Conservation (phyloP, 92 coral and sea anemone species). For the Porites divaricata region DNA sequence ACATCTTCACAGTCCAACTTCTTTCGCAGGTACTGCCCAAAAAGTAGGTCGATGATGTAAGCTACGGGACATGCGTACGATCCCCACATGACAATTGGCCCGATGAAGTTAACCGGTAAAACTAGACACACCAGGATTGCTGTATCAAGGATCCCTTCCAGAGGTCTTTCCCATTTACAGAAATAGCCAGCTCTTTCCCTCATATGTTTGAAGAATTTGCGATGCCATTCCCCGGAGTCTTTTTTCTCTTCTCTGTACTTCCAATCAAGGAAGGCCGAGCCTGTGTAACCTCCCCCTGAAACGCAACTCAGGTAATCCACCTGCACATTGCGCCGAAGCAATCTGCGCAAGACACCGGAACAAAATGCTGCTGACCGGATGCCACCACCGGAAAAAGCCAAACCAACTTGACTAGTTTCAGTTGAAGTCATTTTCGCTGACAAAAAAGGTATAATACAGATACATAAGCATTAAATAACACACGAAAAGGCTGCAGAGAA, state of each 20-base stretch:
- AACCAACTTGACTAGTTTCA: conserved; percentile 5
- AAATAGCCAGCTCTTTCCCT: conserved; percentile 31
- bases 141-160: conserved; percentile 38
- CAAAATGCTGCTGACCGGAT: conserved; percentile 55
- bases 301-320: conserved; percentile 60
- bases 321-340: conserved; percentile 19
- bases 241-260: conserved; percentile 39
- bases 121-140: conserved; percentile 22
- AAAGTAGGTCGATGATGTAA: conserved; percentile 40
- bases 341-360: conserved; percentile 55
- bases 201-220: conserved; percentile 32
- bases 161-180: conserved; percentile 51
- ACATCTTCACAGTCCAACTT: conserved; percentile 32
- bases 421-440: background rate
- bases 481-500: too few relatives aligned
- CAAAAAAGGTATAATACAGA: background rate
- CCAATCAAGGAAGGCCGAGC: conserved; percentile 55
- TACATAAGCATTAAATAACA: too few relatives aligned
- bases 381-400: conserved; percentile 65
- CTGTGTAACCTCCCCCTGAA: conserved; percentile 61
- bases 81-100: conserved; percentile 38
- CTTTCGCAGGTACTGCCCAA: conserved; percentile 43
- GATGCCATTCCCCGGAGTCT: conserved; percentile 11
- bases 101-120: conserved; percentile 20
- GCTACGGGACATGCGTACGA: conserved; percentile 52